Percentiles rank a stretch among this genome's conserved stretches.
phyloP scores from a whole-genome alignment of 2,113 vertebrate genomes.

The Serinus canaria region DNA sequence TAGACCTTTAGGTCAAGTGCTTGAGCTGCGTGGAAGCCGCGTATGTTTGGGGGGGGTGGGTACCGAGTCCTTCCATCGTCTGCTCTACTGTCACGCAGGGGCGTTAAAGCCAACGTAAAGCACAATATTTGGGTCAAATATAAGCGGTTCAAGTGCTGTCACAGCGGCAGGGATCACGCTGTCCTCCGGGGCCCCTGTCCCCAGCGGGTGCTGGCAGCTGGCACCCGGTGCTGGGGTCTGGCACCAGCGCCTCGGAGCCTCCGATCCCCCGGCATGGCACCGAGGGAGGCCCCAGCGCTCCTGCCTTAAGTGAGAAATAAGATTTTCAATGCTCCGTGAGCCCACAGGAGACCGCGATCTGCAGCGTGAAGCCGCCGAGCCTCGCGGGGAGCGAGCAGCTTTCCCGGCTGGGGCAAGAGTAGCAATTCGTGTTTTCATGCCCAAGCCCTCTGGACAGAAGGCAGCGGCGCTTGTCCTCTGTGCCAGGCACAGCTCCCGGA shows the following conservation, averaged over 20 bases:
- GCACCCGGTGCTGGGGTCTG: neutral
- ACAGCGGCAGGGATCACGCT: accelerated
- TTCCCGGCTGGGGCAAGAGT: neutral
- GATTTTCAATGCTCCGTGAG: accelerated
- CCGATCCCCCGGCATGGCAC: accelerated
- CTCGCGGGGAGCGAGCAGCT: neutral
- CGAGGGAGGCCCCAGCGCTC: too few species aligned
- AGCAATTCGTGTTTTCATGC: neutral
- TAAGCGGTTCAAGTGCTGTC: neutral
- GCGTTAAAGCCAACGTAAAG: accelerated
- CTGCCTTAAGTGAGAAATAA: neutral
- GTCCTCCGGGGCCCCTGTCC: accelerated
- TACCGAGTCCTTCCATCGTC: too few species aligned
- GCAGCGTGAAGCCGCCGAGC: neutral
- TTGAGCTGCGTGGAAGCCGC: neutral
- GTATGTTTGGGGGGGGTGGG: accelerated
- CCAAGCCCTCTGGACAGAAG: accelerated
- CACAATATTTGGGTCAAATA: neutral
- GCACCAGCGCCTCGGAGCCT: neutral
- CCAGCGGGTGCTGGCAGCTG: neutral
- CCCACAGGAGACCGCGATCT: accelerated
- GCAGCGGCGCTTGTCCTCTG: accelerated
- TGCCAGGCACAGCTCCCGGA: neutral
- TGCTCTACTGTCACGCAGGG: neutral
- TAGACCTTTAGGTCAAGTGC: neutral